phyloP scores from a whole-genome alignment of 1,140 invertebrate species.

The Drosophila tani region DNA sequence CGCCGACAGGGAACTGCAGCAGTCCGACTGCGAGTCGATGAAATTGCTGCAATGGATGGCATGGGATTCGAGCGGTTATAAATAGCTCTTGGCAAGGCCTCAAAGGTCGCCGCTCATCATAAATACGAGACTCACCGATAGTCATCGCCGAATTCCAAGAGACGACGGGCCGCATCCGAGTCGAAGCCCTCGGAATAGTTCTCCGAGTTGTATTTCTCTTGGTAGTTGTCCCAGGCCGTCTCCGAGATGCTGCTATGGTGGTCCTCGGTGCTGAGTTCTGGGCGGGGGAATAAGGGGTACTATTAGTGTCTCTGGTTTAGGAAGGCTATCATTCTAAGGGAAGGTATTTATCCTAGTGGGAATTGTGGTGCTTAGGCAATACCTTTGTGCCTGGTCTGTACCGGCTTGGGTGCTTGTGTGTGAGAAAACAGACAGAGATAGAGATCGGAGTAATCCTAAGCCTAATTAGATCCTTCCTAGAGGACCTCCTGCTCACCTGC shows the following conservation, averaged over 20 bases:
- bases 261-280: slow-evolving; percentile 87
- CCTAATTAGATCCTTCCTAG: neutral
- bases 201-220: slow-evolving; percentile 96
- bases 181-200: slow-evolving; percentile 96
- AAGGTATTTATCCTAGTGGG: neutral
- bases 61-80: slow-evolving; percentile 45
- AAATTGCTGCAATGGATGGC: slow-evolving; percentile 85
- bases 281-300: neutral
- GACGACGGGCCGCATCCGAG: slow-evolving; percentile 91
- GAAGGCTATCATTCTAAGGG: no score
- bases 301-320: neutral
- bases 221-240: slow-evolving; percentile 92
- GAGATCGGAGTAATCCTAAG: neutral
- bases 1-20: slow-evolving; percentile 91
- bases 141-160: slow-evolving; percentile 96
- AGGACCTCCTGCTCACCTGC: slow-evolving; percentile 68
- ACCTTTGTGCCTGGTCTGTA: slow-evolving; percentile 75
- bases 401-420: slow-evolving; percentile 80
- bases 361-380: slow-evolving; percentile 53
- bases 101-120: slow-evolving; percentile 17
- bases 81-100: slow-evolving; percentile 45
- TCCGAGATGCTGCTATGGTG: slow-evolving; percentile 94
- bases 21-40: slow-evolving; percentile 94
- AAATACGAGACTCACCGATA: slow-evolving; percentile 87
- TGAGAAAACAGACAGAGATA: slow-evolving; percentile 55